Evolutionary conservation across 2,888 invertebrate species (phyloP).

Genomic region (Merodon equestris): DNA sequence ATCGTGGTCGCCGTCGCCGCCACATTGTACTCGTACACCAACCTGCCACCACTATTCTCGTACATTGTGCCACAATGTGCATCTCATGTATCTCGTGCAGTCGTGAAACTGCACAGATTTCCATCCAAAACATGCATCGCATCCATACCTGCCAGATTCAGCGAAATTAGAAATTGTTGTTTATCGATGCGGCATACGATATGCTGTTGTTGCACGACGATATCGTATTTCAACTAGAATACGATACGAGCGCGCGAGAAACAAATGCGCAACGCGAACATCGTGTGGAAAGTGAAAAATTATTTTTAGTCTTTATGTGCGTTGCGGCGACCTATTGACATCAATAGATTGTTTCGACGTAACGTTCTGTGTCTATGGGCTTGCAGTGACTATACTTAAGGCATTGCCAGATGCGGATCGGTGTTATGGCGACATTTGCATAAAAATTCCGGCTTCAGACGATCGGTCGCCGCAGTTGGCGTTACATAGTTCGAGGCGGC

Average conservation of each 20-base stretch:
- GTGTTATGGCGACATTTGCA: slow-evolving; percentile 29
- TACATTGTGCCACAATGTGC: slow-evolving; percentile 12
- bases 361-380: slow-evolving; percentile 20
- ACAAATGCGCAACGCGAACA: not conserved
- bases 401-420: slow-evolving; percentile 4
- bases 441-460: slow-evolving; percentile 36
- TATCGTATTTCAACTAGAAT: not conserved
- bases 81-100: not conserved
- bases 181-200: slow-evolving; percentile 13
- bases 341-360: slow-evolving; percentile 50
- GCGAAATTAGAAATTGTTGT: slow-evolving; percentile 59
- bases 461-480: slow-evolving; percentile 17
- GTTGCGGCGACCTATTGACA: slow-evolving; percentile 61
- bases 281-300: slow-evolving; percentile 59
- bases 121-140: slow-evolving; percentile 27
- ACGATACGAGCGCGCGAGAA: slow-evolving; percentile 22
- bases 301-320: slow-evolving; percentile 50
- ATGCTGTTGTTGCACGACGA: no score
- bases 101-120: slow-evolving; percentile 53
- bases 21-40: slow-evolving; percentile 4
- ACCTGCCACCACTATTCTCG: slow-evolving; percentile 34
- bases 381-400: slow-evolving; percentile 18
- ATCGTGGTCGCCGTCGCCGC: no score
- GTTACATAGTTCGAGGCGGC: no score
- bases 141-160: slow-evolving; percentile 49